These are phyloP conservation scores for Pungitius pungitius DNA, from an alignment of 2,113 vertebrate genomes.

Conservation along the genomic window DNA sequence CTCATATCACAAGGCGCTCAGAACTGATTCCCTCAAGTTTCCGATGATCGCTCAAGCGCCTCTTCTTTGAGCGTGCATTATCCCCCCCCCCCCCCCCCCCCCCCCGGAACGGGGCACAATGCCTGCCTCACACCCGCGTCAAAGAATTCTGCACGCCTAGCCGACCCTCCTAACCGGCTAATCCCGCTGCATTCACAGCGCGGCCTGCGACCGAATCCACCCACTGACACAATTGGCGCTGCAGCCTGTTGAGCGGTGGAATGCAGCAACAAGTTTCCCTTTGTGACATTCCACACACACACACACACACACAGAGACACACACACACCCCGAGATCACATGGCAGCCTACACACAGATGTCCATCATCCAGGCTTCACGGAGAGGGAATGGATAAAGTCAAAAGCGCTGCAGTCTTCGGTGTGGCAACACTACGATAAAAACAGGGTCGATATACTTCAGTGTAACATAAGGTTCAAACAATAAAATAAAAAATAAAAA, in stretches of 20 bases:
- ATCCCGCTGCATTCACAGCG: conserved; percentile 66
- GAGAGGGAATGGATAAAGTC: conserved; percentile 9
- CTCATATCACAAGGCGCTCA: conserved; percentile 16
- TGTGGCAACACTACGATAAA: not conserved
- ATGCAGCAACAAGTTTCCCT: conserved; percentile 78
- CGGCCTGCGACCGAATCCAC: conserved; percentile 58
- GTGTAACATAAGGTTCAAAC: conserved; percentile 29
- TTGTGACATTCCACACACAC: conserved; percentile 74
- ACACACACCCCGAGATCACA: conserved; percentile 63
- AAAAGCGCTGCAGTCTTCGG: not conserved
- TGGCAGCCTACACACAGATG: conserved; percentile 60
- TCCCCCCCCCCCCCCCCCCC: not conserved
- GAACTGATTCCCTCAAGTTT: conserved; percentile 16
- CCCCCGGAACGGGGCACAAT: conserved; percentile 32
- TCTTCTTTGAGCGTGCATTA: conserved; percentile 3
- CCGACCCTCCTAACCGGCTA: conserved; percentile 56
- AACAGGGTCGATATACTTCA: not conserved
- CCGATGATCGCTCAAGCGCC: conserved; percentile 19
- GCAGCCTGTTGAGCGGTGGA: conserved; percentile 73
- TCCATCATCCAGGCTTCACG: conserved; percentile 35
- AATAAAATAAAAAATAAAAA: not conserved
- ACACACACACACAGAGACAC: not conserved
- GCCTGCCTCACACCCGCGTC: conserved; percentile 5
- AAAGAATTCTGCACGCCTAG: conserved; percentile 38
- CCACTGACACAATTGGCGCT: conserved; percentile 77